Evolutionary conservation across 2,888 invertebrate genomes (phyloP).

Genomic region (Chalcis sispes): DNA sequence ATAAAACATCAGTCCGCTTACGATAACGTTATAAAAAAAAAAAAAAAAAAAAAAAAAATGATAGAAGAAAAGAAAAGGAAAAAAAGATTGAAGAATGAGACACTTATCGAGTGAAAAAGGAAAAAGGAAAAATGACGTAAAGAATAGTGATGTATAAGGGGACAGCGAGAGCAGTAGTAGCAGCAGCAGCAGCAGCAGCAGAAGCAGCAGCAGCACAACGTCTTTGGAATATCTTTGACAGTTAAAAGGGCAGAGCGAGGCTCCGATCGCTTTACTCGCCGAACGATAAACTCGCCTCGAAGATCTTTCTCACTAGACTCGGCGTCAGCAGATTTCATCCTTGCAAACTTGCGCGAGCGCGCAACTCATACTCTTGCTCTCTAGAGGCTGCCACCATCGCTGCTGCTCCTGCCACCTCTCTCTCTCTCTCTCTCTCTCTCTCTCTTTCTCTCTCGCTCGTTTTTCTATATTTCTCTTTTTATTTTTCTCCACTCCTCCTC

Average conservation of each 20-base stretch:
- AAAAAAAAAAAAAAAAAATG: neutral
- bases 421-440: too few relatives aligned
- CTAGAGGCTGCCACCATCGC: too few relatives aligned
- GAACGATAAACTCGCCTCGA: constrained; percentile 53
- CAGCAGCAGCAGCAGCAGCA: constrained; percentile 11
- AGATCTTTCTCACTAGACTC: constrained; percentile 43
- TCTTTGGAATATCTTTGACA: constrained; percentile 54
- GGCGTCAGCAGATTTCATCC: constrained; percentile 57
- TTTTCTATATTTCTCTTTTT: neutral
- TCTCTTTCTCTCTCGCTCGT: neutral
- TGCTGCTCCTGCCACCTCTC: too few relatives aligned
- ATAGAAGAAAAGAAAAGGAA: neutral
- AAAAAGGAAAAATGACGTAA: constrained; percentile 23
- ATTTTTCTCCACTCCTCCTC: constrained; percentile 25
- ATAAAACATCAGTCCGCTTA: too few relatives aligned
- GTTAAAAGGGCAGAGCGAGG: constrained; percentile 42
- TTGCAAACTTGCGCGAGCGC: constrained; percentile 45
- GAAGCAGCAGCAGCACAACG: neutral
- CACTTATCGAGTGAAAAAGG: constrained; percentile 12
- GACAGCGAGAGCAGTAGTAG: neutral
- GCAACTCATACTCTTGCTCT: constrained; percentile 34
- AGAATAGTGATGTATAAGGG: constrained; percentile 4
- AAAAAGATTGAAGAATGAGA: neutral
- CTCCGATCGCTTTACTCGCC: constrained; percentile 44
- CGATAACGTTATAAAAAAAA: too few relatives aligned